Evolutionary conservation across 2,113 vertebrate genomes (phyloP).

Genomic region (Thymallus thymallus): DNA sequence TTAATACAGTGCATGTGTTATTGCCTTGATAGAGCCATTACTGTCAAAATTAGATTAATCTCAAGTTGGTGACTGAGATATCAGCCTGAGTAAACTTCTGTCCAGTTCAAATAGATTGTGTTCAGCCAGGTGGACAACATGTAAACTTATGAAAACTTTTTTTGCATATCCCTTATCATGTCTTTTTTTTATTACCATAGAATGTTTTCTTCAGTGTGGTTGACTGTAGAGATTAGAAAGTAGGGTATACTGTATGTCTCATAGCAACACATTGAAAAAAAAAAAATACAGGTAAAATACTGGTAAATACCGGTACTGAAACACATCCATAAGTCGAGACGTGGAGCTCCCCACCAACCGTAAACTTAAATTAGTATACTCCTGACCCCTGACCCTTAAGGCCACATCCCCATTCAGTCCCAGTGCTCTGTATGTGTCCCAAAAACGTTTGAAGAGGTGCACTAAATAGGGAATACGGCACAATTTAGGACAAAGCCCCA

Average conservation of each 20-base stretch:
- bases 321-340: neutral
- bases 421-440: neutral
- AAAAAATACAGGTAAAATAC: too few species aligned
- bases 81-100: neutral
- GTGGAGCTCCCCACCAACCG: neutral
- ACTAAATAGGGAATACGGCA: too few species aligned
- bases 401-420: neutral
- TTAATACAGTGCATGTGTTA: conserved; percentile 8
- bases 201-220: neutral
- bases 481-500: neutral
- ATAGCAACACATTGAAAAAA: neutral
- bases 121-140: neutral
- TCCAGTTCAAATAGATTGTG: neutral
- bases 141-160: neutral
- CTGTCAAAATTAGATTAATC: neutral
- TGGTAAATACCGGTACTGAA: neutral
- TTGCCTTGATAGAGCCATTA: conserved; percentile 15
- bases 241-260: neutral
- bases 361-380: neutral
- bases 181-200: neutral
- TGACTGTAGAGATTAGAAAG: neutral
- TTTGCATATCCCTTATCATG: too few species aligned
- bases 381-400: neutral
- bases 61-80: neutral
- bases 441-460: too few species aligned